phyloP scores from a whole-genome alignment of 2,888 invertebrate species.

The Lasioglossum villosulum region DNA sequence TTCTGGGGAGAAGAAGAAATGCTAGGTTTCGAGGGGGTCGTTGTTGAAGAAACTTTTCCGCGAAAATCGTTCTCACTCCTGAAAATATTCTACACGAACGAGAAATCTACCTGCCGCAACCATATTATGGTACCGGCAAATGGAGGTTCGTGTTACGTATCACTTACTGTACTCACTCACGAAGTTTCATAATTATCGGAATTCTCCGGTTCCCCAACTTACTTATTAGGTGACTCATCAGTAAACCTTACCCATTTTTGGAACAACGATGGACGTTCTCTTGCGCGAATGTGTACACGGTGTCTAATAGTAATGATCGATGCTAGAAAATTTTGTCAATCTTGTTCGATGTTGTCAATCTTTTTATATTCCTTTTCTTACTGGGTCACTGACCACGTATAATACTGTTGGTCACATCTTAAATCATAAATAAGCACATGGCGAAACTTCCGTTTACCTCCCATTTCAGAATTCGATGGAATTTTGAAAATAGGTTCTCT shows the following conservation, averaged over 20 bases:
- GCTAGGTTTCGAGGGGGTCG: not conserved
- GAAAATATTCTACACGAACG: not conserved
- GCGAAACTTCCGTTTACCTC: too few relatives aligned
- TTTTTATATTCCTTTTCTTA: not conserved
- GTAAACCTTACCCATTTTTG: not conserved
- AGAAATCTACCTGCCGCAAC: not conserved
- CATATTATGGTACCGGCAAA: not conserved
- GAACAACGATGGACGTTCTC: not conserved
- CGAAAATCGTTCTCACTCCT: not conserved
- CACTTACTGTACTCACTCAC: not conserved
- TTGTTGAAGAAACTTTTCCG: not conserved
- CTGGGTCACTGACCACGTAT: not conserved
- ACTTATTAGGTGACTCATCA: not conserved
- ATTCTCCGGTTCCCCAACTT: not conserved
- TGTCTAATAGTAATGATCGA: not conserved
- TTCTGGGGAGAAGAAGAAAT: not conserved
- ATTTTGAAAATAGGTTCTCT: too few relatives aligned
- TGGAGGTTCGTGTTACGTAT: not conserved
- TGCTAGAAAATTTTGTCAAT: not conserved
- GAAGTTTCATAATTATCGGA: not conserved
- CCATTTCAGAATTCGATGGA: too few relatives aligned
- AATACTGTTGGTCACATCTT: too few relatives aligned
- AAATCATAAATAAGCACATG: too few relatives aligned
- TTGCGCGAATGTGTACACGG: not conserved
- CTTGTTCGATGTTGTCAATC: not conserved